Evolutionary conservation across 2,797 vertebrate genomes (phyloP).

Genomic region (Malacoctenus gilli): DNA sequence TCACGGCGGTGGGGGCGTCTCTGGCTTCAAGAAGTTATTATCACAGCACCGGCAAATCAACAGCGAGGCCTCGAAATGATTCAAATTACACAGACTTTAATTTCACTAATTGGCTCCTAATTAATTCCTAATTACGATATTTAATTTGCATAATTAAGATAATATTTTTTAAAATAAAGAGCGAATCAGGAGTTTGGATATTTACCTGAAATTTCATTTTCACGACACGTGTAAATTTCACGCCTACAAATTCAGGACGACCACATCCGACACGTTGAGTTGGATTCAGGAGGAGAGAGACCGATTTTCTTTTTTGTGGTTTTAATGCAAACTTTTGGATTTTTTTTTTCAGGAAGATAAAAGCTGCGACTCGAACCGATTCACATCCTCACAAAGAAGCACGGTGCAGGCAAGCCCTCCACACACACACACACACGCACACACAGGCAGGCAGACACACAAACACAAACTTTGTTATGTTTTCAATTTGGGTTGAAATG

Average conservation of each 20-base stretch:
- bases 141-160: too few species aligned
- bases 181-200: background rate
- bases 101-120: too few species aligned
- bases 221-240: constrained; percentile 3
- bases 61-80: too few species aligned
- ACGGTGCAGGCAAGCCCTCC: constrained; percentile 27
- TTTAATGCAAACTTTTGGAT: constrained; percentile 23
- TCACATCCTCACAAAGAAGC: constrained; percentile 42
- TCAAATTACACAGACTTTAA: too few species aligned
- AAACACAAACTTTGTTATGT: constrained; percentile 75
- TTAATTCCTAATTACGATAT: too few species aligned
- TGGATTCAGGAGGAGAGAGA: constrained; percentile 3
- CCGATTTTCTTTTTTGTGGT: constrained; percentile 9
- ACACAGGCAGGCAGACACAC: constrained; percentile 33
- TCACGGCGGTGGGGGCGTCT: constrained; percentile 1
- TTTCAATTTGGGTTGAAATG: constrained; percentile 80
- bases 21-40: too few species aligned
- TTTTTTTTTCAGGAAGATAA: constrained; percentile 40
- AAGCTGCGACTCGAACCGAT: constrained; percentile 40
- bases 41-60: too few species aligned
- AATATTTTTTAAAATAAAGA: constrained; percentile 1
- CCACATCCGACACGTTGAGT: background rate
- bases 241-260: constrained; percentile 8
- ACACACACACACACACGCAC: constrained; percentile 27
- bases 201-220: constrained; percentile 1